Conservation (phyloP, 2,113 vertebrate species). For the Saccopteryx bilineata region DNA sequence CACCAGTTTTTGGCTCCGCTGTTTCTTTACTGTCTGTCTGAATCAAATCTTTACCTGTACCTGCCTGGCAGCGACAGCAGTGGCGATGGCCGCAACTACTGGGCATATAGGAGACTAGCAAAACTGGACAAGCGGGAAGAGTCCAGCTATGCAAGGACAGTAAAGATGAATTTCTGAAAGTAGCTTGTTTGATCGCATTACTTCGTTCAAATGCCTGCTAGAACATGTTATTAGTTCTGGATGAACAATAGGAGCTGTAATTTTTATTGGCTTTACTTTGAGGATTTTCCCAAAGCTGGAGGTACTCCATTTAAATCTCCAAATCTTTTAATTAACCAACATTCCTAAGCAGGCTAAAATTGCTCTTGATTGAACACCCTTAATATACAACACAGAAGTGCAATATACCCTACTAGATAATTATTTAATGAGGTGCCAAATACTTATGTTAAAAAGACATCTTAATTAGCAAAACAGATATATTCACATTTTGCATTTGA, state of each 20-base stretch:
- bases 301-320: slow-evolving; percentile 51
- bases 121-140: background rate
- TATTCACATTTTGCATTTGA: slow-evolving; percentile 71
- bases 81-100: no score
- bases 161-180: background rate
- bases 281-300: slow-evolving; percentile 57
- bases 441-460: slow-evolving; percentile 63
- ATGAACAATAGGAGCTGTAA: background rate
- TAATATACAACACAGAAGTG: slow-evolving; percentile 35
- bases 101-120: background rate
- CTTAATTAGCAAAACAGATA: slow-evolving; percentile 73
- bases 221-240: slow-evolving; percentile 29
- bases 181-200: background rate
- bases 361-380: slow-evolving; percentile 69
- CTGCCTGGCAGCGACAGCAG: no score
- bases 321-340: slow-evolving; percentile 75
- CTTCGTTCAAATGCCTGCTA: background rate
- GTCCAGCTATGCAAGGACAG: background rate
- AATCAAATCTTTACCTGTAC: no score
- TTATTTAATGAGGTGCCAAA: slow-evolving; percentile 71
- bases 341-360: slow-evolving; percentile 55
- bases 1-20: no score
- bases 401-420: slow-evolving; percentile 33
- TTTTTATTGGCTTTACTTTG: slow-evolving; percentile 65
- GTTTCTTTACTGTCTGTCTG: no score